phyloP scores from a whole-genome alignment of 1,140 invertebrate genomes.

The Drosophila micromelanica region DNA sequence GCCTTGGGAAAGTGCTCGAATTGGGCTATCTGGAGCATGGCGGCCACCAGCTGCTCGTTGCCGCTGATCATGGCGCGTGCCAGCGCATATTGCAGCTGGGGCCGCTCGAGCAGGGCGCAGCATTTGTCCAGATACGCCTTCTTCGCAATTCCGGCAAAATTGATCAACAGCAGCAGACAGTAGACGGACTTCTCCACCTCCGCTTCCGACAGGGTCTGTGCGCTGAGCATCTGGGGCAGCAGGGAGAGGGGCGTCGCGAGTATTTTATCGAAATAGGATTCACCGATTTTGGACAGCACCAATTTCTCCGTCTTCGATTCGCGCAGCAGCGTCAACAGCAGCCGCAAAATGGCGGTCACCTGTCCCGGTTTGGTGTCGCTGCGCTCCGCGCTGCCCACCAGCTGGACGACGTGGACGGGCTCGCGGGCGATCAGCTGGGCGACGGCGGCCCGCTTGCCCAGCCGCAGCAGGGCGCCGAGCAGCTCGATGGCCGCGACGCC shows the following conservation, averaged over 20 bases:
- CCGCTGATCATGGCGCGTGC: conserved; percentile 68
- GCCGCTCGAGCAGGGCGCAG: conserved; percentile 58
- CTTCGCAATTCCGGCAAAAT: conserved; percentile 77
- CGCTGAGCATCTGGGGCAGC: conserved; percentile 54
- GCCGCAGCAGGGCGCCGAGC: conserved; percentile 50
- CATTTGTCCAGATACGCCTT: conserved; percentile 81
- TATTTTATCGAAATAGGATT: conserved; percentile 83
- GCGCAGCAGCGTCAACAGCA: conserved; percentile 60
- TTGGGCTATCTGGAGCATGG: conserved; percentile 76
- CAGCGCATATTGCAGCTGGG: conserved; percentile 71
- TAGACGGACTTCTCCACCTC: conserved; percentile 77
- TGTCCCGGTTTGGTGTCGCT: conserved; percentile 54
- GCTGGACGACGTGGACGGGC: conserved; percentile 51
- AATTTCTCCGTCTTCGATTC: conserved; percentile 75
- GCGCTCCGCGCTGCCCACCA: conserved; percentile 65
- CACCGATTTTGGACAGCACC: conserved; percentile 72
- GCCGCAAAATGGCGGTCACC: conserved; percentile 60
- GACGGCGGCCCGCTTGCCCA: conserved; percentile 55
- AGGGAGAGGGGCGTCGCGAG: conserved; percentile 52
- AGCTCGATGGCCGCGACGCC: conserved; percentile 67
- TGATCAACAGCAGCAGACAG: conserved; percentile 71
- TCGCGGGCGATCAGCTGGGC: conserved; percentile 62
- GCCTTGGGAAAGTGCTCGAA: conserved; percentile 73
- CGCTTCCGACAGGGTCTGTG: conserved; percentile 43
- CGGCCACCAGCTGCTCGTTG: conserved; percentile 57